Base-by-base conservation (phyloP, 2,113 vertebrate genomes). In the Numenius arquata region DNA sequence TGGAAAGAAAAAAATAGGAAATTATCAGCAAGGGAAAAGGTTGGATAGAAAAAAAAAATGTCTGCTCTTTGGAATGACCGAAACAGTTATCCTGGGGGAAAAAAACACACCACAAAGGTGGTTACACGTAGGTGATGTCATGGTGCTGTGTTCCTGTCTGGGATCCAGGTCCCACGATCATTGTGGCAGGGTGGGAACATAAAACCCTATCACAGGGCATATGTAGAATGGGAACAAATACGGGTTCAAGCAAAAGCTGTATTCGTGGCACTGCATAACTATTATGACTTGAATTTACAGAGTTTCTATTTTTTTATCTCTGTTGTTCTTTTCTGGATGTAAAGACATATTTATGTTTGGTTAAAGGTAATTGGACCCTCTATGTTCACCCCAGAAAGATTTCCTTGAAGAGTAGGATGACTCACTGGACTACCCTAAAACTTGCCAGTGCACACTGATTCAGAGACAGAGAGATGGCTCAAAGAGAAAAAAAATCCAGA, bases 231-330 rank as follows among this genome's bases (percentile, higher is more conserved):
- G 43, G 7, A 45, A 41, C 8, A 82, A 81, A 81, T 6, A 32
- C 0, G 5, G 32, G 5, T 78, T 85, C 38, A 61, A 27, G 15
- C 0, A 0, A 43, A 81, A 85, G 23, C 12, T 21, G 25, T 72
- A 22, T 29, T 55, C 12, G 50, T 78, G 61, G 21, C 34, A 47
- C 36, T 76, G 20, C 17, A 17, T 25, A 62, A 36, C 15, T 52
- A 3, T 19, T 52, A 17, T 67, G 62, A 52, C 14, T 87, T 68
- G 20, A 40, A 29, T 79, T 19, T 82, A 6, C 21, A 88, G 38
- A 53, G 8, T 59, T 77, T 50, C 20, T 84, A 11, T 0, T 2
- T 76, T 85, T 87, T 89, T n/a, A 32, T 84, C 26, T 36, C 21
- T 47, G 8, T 38, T 89, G 9, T n/a, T 88, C 75, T 80, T 79